Evolutionary conservation across 1,140 invertebrate genomes (phyloP).

Genomic region (Muscidifurax raptorellus): DNA sequence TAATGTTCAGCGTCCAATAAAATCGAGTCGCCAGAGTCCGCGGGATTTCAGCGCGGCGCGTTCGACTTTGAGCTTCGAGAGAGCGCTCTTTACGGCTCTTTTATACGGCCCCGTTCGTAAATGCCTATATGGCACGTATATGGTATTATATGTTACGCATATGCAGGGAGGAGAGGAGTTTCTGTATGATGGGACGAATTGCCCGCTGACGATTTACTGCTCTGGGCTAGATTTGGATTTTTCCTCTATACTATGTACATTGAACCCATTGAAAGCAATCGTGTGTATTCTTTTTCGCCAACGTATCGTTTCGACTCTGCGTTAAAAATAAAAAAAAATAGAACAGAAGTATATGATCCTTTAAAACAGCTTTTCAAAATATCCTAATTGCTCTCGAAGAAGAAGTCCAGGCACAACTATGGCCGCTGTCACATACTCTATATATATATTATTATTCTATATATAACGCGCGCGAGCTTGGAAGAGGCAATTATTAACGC

Average conservation of each 20-base stretch:
- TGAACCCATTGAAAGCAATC: background rate
- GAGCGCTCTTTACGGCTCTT: slow-evolving; percentile 54
- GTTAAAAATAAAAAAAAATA: too few relatives aligned
- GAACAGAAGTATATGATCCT: too few relatives aligned
- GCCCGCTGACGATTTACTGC: slow-evolving; percentile 8
- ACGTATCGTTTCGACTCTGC: too few relatives aligned
- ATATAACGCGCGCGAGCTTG: background rate
- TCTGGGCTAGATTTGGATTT: background rate
- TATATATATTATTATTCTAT: too few relatives aligned
- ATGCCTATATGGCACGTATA: slow-evolving; percentile 41
- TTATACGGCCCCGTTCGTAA: slow-evolving; percentile 56
- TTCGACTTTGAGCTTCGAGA: slow-evolving; percentile 53
- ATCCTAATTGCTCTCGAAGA: background rate
- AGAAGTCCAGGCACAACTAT: too few relatives aligned
- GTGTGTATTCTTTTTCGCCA: too few relatives aligned
- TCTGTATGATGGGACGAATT: slow-evolving; percentile 32
- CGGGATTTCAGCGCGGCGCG: slow-evolving; percentile 22
- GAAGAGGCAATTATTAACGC: background rate
- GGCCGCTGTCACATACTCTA: too few relatives aligned
- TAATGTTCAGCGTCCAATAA: slow-evolving; percentile 62
- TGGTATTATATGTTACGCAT: background rate
- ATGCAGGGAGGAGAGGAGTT: too few relatives aligned
- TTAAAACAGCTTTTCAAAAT: too few relatives aligned
- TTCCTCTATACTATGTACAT: background rate
- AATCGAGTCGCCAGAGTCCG: slow-evolving; percentile 54